Base-by-base conservation (phyloP, 2,888 invertebrate genomes). In the Eupithecia subumbrata region DNA sequence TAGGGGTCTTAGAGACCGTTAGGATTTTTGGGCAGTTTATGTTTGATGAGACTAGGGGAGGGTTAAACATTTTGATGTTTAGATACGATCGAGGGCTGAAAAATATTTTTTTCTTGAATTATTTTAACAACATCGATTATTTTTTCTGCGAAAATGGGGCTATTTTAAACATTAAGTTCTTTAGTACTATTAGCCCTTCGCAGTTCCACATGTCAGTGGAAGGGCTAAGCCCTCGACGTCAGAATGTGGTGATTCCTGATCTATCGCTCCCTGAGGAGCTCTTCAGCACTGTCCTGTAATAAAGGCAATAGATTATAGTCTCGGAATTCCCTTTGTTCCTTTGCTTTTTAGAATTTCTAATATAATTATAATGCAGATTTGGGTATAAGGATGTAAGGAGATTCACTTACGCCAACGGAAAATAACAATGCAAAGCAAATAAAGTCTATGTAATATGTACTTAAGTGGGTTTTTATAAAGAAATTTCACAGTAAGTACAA, bases 1-100 rank as follows among this genome's bases (percentile, higher is more conserved):
- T 72, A 73, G 82, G 83, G 82, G 84, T 83, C 82, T 78, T 76
- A 81, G 80, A 81, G 82, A 79, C 85, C 84, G 86, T 83, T 86
- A 82, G 80, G 76, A 82, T 81, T 84, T 85, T 84, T 81, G 81
- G 82, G 77, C 75, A 79, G 75, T 77, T 83, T 82, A 77, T 75
- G 69, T 75, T 79, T 79, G 60, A 37, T 68, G 66, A 70, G 71
- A 60, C 72, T 43, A n/a, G 52, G 43, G 67, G 68, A n/a, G 68
- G 68, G 68, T 40, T 68, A 68, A 64, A 67, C 40, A 67, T n/a
- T 68, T 68, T 45, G 43, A 43, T 67, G 34, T n/a, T 37, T 14
- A 12, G 40, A 67, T 67, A 60, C 60, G 60, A 60, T 25, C 14
- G 12, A 5, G 22, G 60, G 12, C 60, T 60, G 14, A 60, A 60